phyloP scores from a whole-genome alignment of 2,797 vertebrate species.

The Erithacus rubecula region DNA sequence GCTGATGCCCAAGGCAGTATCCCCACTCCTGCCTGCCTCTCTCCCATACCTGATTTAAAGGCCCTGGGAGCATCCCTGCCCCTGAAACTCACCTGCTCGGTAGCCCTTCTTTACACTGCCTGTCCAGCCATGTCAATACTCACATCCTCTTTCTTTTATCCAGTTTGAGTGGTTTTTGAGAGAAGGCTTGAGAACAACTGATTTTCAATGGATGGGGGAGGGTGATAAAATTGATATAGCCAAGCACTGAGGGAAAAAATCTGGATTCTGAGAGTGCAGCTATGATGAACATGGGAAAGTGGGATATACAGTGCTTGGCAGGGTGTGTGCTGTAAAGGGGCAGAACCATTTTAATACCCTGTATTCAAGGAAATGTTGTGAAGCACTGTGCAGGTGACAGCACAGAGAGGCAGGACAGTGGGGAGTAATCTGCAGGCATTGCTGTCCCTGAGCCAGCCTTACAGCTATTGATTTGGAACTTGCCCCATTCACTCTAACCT shows the following conservation, averaged over 20 bases:
- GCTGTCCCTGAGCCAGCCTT: background rate
- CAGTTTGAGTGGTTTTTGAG: background rate
- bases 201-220: background rate
- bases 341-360: background rate
- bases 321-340: background rate
- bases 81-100: background rate
- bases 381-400: background rate
- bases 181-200: background rate
- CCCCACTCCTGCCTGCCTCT: background rate
- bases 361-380: background rate
- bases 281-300: background rate
- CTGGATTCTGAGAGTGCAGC: background rate
- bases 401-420: background rate
- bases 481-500: background rate
- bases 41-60: background rate
- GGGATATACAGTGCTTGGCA: background rate
- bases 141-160: background rate
- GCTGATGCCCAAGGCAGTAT: background rate
- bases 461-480: slow-evolving; percentile 2
- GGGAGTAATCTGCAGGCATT: background rate
- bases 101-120: background rate
- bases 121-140: background rate
- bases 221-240: background rate
- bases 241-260: background rate
- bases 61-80: background rate